Evolutionary conservation across 2,113 vertebrate species (phyloP), one percentile per base, ranked within the genome.

Genomic region (Polypterus senegalus): DNA sequence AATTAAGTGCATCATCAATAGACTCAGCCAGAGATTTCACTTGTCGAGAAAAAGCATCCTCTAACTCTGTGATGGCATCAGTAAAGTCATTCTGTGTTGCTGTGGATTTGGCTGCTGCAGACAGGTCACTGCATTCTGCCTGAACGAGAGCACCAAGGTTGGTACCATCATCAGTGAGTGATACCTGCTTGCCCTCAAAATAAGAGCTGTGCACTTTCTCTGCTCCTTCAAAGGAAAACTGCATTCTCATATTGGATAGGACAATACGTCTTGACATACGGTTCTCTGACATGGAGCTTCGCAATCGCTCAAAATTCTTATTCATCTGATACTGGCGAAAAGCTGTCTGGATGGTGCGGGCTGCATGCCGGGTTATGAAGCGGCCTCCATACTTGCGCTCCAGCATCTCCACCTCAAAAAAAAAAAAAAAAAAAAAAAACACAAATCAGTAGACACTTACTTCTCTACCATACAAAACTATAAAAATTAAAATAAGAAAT

Each of bases 271-370:
- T 88, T 46, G 94, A 98, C 93, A 97, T 96, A 66, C 93, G 94
- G 80, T 92, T 98, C 77, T 98, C 95, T 0, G 94, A 98, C 94
- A 98, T 97, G 86, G 93, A 98, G 86, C 94, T 97, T 72, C 95
- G 77, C 43, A 98, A 89, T 47, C 94, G 90, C 81, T 97, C 93
- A 59, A 97, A 97, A 73, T 98, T 97, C 74, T 97, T 97, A 87
- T 98, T 97, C 95, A 98, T 98, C 85, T 98, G 95, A 85, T 98
- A 98, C 77, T 98, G 94, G 70, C 95, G 93, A 73, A 97, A 98
- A 60, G 95, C 95, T 3, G 95, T 94, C 69, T 98, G 95, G 70
- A 98, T 98, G 60, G 94, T 98, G 65, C 94, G 91, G 52, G 94
- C 94, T 5, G 95, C 95, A 87, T 97, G 94, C 63, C 95, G 82